Percentiles rank a stretch among this genome's conserved stretches.
These are phyloP conservation scores for Sphaerophoria taeniata DNA, from an alignment of 2,888 invertebrate species.

Conservation along the genomic window DNA sequence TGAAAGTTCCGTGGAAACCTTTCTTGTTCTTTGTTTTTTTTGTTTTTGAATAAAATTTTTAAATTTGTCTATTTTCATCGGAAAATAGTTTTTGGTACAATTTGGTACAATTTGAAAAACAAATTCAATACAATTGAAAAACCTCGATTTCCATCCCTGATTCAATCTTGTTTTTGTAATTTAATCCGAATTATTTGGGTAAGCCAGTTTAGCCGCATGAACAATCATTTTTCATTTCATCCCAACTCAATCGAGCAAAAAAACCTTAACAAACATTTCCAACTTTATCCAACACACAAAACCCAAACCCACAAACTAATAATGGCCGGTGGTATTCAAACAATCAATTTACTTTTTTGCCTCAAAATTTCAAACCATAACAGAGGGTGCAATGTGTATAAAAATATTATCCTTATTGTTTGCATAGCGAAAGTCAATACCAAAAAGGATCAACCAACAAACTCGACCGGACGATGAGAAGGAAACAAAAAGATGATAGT, in stretches of 20 bases:
- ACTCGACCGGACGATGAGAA: background rate
- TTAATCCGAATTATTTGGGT: slow-evolving; percentile 20
- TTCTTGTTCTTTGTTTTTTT: too few species aligned
- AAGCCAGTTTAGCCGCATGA: slow-evolving; percentile 10
- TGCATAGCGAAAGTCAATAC: slow-evolving; percentile 7
- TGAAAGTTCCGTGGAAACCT: too few species aligned
- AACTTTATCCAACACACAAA: background rate
- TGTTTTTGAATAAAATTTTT: too few species aligned
- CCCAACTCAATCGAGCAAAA: background rate
- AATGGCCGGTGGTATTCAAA: slow-evolving; percentile 7
- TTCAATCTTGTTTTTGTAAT: slow-evolving; percentile 3
- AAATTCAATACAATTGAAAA: too few species aligned
- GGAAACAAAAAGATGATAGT: background rate
- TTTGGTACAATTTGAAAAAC: too few species aligned
- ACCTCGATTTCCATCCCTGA: too few species aligned
- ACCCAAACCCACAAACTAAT: slow-evolving; percentile 19
- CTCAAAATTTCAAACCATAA: slow-evolving; percentile 17
- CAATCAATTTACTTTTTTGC: slow-evolving; percentile 25
- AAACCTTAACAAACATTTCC: background rate
- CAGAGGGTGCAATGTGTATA: background rate
- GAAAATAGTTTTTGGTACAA: too few species aligned
- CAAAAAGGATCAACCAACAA: background rate
- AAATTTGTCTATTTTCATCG: too few species aligned
- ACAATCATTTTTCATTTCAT: slow-evolving; percentile 12
- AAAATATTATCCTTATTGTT: background rate